Percentiles rank a stretch among this genome's conserved stretches.
Conservation (phyloP, 2,797 vertebrate species). For the Rallus crepitans region DNA sequence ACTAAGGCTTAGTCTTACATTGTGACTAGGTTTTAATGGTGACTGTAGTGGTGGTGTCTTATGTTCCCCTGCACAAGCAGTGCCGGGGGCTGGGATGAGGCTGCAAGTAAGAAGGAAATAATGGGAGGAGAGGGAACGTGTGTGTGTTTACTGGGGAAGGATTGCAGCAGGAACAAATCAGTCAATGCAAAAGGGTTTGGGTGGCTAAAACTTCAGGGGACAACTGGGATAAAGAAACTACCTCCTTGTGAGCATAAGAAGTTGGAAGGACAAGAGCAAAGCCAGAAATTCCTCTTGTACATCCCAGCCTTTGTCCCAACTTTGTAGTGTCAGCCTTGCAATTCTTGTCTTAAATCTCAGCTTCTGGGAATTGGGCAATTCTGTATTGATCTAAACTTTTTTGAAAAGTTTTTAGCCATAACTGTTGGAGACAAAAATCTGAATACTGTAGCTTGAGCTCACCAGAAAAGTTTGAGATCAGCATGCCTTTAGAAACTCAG, state of each 20-base stretch:
- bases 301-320: not conserved
- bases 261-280: not conserved
- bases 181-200: not conserved
- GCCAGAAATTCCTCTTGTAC: not conserved
- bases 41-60: not conserved
- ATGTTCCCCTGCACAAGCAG: not conserved
- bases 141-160: not conserved
- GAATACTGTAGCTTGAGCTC: not conserved
- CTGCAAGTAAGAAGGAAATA: not conserved
- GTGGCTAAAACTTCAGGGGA: not conserved
- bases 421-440: not conserved
- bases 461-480: not conserved
- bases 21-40: not conserved
- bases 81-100: not conserved
- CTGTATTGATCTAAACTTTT: slow-evolving; percentile 19
- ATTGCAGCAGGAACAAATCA: not conserved
- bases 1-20: not conserved
- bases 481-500: not conserved
- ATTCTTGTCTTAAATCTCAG: not conserved
- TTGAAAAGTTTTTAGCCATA: not conserved
- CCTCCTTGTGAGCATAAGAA: not conserved
- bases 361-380: slow-evolving; percentile 16
- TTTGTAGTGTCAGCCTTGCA: not conserved
- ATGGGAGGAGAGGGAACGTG: not conserved
- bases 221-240: not conserved